A percentile compares a stretch with the other conserved stretches of the same genome.
These are phyloP conservation scores for Nemotelus nigrinus DNA, from an alignment of 2,888 invertebrate genomes.

Conservation along the genomic window DNA sequence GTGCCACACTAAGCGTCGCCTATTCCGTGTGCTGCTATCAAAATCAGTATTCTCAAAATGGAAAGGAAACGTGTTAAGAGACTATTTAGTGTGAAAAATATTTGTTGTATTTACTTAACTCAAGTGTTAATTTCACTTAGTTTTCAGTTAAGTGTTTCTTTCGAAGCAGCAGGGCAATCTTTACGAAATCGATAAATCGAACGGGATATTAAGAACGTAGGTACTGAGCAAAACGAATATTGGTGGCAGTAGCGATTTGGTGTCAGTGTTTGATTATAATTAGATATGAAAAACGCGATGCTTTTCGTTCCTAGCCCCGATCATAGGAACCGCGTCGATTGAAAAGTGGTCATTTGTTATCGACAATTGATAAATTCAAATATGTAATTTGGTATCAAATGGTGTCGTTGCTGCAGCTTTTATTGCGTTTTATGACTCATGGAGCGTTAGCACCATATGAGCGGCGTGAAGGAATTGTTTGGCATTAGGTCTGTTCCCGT, in stretches of 20 bases:
- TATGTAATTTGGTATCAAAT: constrained; percentile 43
- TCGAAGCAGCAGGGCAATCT: neutral
- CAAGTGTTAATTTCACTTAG: constrained; percentile 30
- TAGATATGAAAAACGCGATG: constrained; percentile 41
- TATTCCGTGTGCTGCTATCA: too few species aligned
- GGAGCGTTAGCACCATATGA: too few species aligned
- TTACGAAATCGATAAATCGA: neutral
- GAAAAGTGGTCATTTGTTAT: neutral
- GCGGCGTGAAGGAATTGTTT: too few species aligned
- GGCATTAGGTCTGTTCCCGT: too few species aligned
- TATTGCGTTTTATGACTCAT: constrained; percentile 25
- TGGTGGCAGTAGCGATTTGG: neutral
- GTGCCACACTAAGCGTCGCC: too few species aligned
- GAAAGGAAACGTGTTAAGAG: constrained; percentile 23
- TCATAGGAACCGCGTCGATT: neutral
- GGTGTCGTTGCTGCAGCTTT: neutral
- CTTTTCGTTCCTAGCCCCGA: neutral
- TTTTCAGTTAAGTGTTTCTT: constrained; percentile 21
- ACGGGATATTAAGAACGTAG: too few species aligned
- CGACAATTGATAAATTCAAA: constrained; percentile 32
- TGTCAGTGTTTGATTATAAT: constrained; percentile 11
- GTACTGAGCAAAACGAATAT: too few species aligned
- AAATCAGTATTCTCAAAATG: too few species aligned
- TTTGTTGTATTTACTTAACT: constrained; percentile 37
- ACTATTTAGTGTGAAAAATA: constrained; percentile 33